These are phyloP conservation scores for Ophthalmolycus amberensis DNA, from an alignment of 2,113 vertebrate species.

Conservation along the genomic window DNA sequence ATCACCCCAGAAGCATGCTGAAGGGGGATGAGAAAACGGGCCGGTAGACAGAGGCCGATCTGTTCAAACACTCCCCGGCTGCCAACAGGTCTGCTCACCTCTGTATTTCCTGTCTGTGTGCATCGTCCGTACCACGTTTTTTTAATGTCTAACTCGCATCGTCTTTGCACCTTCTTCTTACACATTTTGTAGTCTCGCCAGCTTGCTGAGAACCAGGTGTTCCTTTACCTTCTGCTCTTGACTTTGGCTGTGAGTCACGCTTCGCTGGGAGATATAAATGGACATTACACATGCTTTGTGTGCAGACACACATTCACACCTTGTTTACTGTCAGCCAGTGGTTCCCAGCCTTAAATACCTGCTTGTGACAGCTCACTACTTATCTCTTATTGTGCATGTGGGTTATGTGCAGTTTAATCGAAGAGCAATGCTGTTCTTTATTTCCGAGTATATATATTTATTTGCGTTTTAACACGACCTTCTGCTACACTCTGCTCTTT, in stretches of 20 bases:
- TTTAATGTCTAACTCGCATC: neutral
- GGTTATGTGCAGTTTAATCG: neutral
- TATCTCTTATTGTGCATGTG: neutral
- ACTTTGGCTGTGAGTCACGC: neutral
- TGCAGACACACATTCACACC: neutral
- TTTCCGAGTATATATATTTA: too few species aligned
- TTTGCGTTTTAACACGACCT: neutral
- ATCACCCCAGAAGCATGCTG: conserved; percentile 42
- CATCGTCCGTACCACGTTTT: neutral
- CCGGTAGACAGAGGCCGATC: conserved; percentile 52
- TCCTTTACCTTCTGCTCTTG: neutral
- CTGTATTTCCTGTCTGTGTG: conserved; percentile 9
- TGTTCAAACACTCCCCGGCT: conserved; percentile 41
- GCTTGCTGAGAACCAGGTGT: conserved; percentile 12
- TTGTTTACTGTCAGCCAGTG: neutral
- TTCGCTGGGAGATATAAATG: neutral
- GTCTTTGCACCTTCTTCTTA: conserved; percentile 17
- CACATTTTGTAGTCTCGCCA: neutral
- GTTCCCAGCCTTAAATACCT: neutral
- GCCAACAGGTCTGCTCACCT: conserved; percentile 42
- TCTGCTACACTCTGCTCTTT: neutral
- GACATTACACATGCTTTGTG: neutral
- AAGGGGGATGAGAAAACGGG: conserved; percentile 32
- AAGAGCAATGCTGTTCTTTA: too few species aligned
- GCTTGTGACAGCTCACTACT: neutral